A percentile compares a stretch with the other conserved stretches of the same genome.
Conservation (phyloP, 2,797 vertebrate species). For the Apogon talboti region DNA sequence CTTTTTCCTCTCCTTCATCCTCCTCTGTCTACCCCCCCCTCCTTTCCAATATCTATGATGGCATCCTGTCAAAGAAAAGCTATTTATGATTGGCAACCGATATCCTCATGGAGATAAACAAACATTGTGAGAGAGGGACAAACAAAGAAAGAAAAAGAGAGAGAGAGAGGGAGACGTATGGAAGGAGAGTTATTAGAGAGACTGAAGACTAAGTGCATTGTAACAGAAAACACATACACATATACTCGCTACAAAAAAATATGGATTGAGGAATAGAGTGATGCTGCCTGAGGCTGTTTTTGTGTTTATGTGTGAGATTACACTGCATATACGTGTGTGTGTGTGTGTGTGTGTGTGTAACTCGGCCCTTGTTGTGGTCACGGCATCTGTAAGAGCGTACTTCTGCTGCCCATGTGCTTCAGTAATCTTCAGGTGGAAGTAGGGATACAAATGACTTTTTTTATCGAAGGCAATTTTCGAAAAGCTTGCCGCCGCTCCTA, state of each 20-base stretch:
- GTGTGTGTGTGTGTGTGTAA: slow-evolving; percentile 5
- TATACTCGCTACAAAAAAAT: slow-evolving; percentile 37
- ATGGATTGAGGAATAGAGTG: slow-evolving; percentile 32
- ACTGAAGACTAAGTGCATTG: slow-evolving; percentile 28
- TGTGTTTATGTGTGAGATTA: slow-evolving; percentile 23
- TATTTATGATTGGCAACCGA: slow-evolving; percentile 76
- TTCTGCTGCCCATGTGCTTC: slow-evolving; percentile 13
- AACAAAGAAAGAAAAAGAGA: neutral
- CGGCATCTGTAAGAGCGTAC: slow-evolving; percentile 8
- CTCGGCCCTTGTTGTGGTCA: slow-evolving; percentile 9
- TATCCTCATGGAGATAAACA: slow-evolving; percentile 71
- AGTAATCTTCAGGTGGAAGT: slow-evolving; percentile 35
- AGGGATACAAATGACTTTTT: slow-evolving; percentile 63
- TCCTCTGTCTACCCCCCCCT: slow-evolving; percentile 12
- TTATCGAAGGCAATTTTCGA: slow-evolving; percentile 63
- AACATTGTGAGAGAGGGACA: slow-evolving; percentile 39
- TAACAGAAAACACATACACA: slow-evolving; percentile 33
- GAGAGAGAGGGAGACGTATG: slow-evolving; percentile 1
- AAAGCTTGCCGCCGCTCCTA: slow-evolving; percentile 46
- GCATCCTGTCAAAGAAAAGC: slow-evolving; percentile 66
- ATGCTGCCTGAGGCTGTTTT: slow-evolving; percentile 48
- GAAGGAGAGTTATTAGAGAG: slow-evolving; percentile 50
- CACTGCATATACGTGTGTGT: no score
- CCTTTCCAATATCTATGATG: slow-evolving; percentile 26
- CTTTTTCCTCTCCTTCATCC: slow-evolving; percentile 10